Base-by-base conservation (phyloP, 2,888 invertebrate genomes). In the Limnephilus auricula region DNA sequence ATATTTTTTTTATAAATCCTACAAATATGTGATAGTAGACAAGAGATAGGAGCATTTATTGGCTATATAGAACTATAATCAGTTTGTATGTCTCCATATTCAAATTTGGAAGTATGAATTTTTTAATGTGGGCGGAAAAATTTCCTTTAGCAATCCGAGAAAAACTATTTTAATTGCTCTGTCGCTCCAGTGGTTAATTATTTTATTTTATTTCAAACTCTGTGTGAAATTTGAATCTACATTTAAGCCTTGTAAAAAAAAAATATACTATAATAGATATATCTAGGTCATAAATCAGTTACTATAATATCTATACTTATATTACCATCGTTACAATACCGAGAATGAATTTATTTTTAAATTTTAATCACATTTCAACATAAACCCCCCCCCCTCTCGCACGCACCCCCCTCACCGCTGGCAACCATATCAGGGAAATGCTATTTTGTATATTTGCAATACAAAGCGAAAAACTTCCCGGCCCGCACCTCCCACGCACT, bases 391-490 rank as follows among this genome's bases (percentile, higher is more conserved):
- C 65, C 6, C 18, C 45, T 12, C 45, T 12, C 50, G 50, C 83
- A 50, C 82, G 37, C 6, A 34, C 65, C 5, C 25, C 89, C 40
- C 79, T 30, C 37, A 10, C 37, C 84, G 84, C 40, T n/a, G n/a
- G 88, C 82, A 87, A 78, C 91, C 92, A 92, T 92, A 92, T 92
- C 92, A 90, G 92, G 92, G 90, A 92, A 92, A 92, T 92, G 92
- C 92, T 91, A 92, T 92, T 92, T 92, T 92, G 92, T 92, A 92
- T 92, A 92, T 92, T 92, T 92, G 92, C 92, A 92, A 90, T 91
- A 92, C 92, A 92, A 92, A 92, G 92, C 92, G 92, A 92, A 92
- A 92, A 92, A 92, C 92, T 92, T 92, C 92, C 91, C 89, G 89
- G 90, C 78, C 45, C 30, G 31, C n/a, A 30, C 89, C 91, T 90